Base-by-base conservation (phyloP, 1,140 invertebrate genomes). In the Wasmannia auropunctata region DNA sequence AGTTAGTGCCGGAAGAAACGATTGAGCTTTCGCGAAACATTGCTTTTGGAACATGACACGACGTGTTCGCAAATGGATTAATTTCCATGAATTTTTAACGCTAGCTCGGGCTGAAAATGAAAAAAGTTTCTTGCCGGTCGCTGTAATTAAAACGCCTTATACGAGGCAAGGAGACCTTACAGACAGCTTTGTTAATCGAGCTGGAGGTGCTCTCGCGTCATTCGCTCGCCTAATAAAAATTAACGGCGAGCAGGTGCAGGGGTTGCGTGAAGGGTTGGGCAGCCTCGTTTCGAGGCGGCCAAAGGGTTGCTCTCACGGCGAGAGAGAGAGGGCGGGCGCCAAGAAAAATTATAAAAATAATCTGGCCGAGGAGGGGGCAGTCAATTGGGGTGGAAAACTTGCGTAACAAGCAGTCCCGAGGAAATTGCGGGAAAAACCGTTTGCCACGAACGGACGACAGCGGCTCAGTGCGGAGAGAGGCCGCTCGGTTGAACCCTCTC, bases 321-420 rank as follows among this genome's bases (percentile, higher is more conserved):
- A 87, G 79, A 87, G 86, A 81, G 76, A 87, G 79, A 87, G 86
- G 85, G 87, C 77, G 86, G 86, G 88, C 81, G 86, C 85, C 87
- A 87, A 93, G 90, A 93, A 92, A 92, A 93, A 93, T 93, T 93
- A 92, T 92, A 90, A 92, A 93, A 91, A 93, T 93, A 93, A 93
- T 93, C 91, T 87, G 87, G 86, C 74, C 87, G 88, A 77, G 88
- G 89, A 80, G 72, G 87, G 88, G 88, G 88, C 90, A 91, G 89
- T 92, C 91, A 91, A 92, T 92, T 92, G 91, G 92, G 91, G 87
- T 87, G 91, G 87, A 92, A 92, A 92, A 92, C 88, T 92, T 92
- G 89, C 86, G 91, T 92, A 92, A 92, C 92, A 91, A 92, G 92
- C 92, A 87, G 89, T 88, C 76, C 79, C 86, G 83, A 77, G 77